These are phyloP conservation scores for Tragelaphus imberbis DNA, from an alignment of 2,113 vertebrate genomes.

Conservation along the genomic window DNA sequence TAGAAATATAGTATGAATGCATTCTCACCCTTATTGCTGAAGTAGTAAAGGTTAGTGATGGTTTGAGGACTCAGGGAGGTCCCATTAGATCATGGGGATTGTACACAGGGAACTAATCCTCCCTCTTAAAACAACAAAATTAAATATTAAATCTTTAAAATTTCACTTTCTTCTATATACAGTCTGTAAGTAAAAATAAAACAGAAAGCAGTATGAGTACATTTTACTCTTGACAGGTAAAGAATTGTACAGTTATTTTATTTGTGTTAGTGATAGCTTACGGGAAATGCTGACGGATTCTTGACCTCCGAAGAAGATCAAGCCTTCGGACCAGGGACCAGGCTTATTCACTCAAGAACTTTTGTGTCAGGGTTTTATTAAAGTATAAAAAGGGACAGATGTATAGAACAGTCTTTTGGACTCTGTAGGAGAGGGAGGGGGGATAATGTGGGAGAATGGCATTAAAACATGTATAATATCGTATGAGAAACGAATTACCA, in stretches of 20 bases:
- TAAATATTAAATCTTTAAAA: background rate
- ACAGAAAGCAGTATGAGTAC: background rate
- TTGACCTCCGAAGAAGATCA: background rate
- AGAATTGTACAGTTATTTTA: background rate
- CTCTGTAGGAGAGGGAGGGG: too few species aligned
- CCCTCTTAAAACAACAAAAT: conserved; percentile 1
- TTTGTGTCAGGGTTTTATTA: background rate
- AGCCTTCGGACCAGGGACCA: background rate
- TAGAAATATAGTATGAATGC: background rate
- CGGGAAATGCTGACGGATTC: background rate
- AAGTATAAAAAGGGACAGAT: background rate
- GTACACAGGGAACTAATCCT: background rate
- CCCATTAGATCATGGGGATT: background rate
- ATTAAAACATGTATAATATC: too few species aligned
- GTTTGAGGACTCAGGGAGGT: background rate
- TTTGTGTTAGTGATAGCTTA: background rate
- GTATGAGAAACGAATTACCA: too few species aligned
- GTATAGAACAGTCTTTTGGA: too few species aligned
- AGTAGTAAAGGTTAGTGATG: background rate
- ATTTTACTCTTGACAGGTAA: background rate
- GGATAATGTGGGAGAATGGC: too few species aligned
- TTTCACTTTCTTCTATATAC: background rate
- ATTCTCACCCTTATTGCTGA: background rate
- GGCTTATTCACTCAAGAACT: background rate
- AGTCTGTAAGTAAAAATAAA: background rate